Percentiles rank a stretch among this genome's conserved stretches.
Conservation (phyloP, 2,113 vertebrate genomes). For the Notarius quadriscutis region DNA sequence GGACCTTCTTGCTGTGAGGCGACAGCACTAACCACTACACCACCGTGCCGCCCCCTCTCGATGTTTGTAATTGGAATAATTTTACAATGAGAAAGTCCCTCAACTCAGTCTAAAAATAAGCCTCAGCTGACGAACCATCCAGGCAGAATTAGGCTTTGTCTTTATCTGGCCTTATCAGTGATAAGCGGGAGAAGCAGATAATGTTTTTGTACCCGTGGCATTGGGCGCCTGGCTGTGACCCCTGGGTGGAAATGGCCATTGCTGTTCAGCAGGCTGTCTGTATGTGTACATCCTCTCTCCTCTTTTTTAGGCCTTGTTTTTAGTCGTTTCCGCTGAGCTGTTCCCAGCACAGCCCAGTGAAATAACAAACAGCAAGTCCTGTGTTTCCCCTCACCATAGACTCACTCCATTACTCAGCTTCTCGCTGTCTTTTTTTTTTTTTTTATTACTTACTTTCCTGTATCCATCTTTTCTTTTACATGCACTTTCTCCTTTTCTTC, state of each 20-base stretch:
- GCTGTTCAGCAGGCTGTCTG: conserved; percentile 26
- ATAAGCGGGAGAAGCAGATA: conserved; percentile 23
- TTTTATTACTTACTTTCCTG: conserved; percentile 2
- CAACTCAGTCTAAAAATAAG: conserved; percentile 35
- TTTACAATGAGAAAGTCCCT: background rate
- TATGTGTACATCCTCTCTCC: conserved; percentile 54
- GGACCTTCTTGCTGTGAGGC: no score
- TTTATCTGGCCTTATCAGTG: conserved; percentile 43
- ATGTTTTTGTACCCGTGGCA: conserved; percentile 37
- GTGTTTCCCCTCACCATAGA: conserved; percentile 36
- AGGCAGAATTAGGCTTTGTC: conserved; percentile 22
- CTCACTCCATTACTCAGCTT: conserved; percentile 2
- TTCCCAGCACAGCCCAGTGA: conserved; percentile 55
- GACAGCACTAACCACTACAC: no score
- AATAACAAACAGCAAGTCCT: conserved; percentile 52
- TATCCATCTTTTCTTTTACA: conserved; percentile 4
- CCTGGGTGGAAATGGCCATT: conserved; percentile 45
- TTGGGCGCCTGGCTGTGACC: conserved; percentile 12
- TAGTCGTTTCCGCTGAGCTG: conserved; percentile 46
- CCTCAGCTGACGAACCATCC: conserved; percentile 3
- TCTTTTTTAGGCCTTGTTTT: conserved; percentile 47
- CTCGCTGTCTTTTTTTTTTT: conserved; percentile 5
- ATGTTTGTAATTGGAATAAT: background rate
- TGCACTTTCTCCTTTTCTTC: background rate
- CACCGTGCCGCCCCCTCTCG: no score